Base-by-base conservation (phyloP, 1,140 invertebrate species). In the Meloidogyne floridensis region DNA sequence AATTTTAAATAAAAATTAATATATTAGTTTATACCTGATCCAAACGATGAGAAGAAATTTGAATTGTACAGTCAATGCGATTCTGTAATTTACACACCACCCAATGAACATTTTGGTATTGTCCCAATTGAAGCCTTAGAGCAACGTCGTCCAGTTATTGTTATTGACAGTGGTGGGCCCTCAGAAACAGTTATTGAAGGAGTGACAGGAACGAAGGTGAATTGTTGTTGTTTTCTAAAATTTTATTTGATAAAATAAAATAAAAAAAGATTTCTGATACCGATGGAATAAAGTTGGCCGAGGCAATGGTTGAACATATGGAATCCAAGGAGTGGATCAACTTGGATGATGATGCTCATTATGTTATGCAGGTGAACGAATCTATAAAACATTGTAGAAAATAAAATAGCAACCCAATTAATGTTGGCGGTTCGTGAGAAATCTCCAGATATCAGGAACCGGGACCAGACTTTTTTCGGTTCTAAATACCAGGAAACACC, bases 41-140 rank as follows among this genome's bases (percentile, higher is more conserved):
- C 88, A 8, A 78, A 83, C 1, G 88, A 89, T 69, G 84, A 76
- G 10, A 77, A 84, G 13, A 89, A 89, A 75, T 89, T 89, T 78
- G 56, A 54, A 51, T 80, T 89, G 10, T 89, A 88, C 77, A 79
- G 87, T 15, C 53, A 90, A 71, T 89, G 88, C 77, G 88, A 89
- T 75, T 81, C 83, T n/a, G 87, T 86, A 5, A 83, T 89, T 7
- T 89, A 89, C 84, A 89, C 88, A 47, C 88, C 88, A 13, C 88
- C 88, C 10, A 85, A 89, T 75, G 88, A 89, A 79, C 88, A 89
- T 77, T 89, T 89, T 77, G 87, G 88, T 43, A 89, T 89, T 79
- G 88, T 89, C 15, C 88, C 88, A 11, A 90, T 89, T 69, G 88
- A 89, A 77, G 88, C 88, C 53, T 80, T 89, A 2, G 89, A 89